Conservation (phyloP, 2,888 invertebrate genomes). For the Drosophila nr. perissopoda region DNA sequence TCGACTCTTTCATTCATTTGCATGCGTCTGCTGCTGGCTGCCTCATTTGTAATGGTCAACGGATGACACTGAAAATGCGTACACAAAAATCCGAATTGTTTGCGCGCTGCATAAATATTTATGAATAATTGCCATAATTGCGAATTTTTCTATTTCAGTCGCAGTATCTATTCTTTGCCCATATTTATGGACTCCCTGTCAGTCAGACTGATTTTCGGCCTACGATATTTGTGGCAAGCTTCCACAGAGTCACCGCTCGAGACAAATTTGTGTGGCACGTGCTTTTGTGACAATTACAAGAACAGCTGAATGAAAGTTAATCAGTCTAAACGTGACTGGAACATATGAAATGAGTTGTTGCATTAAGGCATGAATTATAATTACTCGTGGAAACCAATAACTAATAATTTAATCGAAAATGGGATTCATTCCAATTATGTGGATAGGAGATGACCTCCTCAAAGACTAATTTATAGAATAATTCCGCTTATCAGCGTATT, state of each 20-base stretch:
- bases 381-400: neutral
- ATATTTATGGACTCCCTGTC: conserved; percentile 17
- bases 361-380: neutral
- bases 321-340: conserved; percentile 18
- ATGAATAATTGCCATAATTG: conserved; percentile 48
- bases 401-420: neutral
- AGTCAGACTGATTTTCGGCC: neutral
- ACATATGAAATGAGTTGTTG: neutral
- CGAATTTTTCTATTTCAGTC: conserved; percentile 41
- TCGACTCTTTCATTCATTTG: conserved; percentile 63
- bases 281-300: conserved; percentile 13
- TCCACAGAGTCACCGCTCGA: conserved; percentile 29
- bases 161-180: conserved; percentile 17
- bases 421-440: neutral
- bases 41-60: conserved; percentile 71
- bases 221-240: conserved; percentile 15
- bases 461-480: neutral
- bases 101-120: conserved; percentile 61
- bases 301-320: conserved; percentile 12
- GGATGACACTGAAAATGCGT: conserved; percentile 37
- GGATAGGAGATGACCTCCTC: neutral
- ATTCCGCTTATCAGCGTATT: neutral
- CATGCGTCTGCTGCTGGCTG: conserved; percentile 51
- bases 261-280: conserved; percentile 37
- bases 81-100: conserved; percentile 46